phyloP scores from a whole-genome alignment of 1,140 invertebrate species.

The Pygmarrhopalites habei region DNA sequence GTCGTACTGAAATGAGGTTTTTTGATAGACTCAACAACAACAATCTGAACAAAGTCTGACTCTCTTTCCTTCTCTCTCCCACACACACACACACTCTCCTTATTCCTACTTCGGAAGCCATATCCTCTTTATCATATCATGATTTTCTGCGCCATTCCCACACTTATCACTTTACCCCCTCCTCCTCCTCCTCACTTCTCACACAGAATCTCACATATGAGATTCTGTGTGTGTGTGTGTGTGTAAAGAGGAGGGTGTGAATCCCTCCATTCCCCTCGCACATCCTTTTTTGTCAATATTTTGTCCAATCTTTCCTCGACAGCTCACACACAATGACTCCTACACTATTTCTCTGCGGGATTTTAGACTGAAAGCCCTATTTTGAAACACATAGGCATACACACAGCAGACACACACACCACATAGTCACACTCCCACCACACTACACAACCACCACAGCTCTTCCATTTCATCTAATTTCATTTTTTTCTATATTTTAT shows the following conservation, averaged over 20 bases:
- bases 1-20: conserved; percentile 8
- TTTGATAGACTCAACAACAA: neutral
- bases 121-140: neutral
- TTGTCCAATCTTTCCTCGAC: neutral
- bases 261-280: neutral
- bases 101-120: neutral
- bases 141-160: neutral
- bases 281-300: neutral
- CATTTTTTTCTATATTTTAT: no score
- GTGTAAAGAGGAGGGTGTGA: neutral
- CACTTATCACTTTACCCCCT: neutral
- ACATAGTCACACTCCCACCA: no score
- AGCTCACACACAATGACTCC: neutral
- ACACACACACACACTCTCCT: no score
- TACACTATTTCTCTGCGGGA: neutral
- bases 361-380: no score
- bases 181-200: neutral
- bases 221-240: neutral
- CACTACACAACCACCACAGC: no score
- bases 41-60: neutral
- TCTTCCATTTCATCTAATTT: no score
- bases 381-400: no score
- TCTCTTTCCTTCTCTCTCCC: neutral
- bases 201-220: neutral
- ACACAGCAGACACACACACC: no score